Percentiles rank a stretch among this genome's conserved stretches.
phyloP scores from a whole-genome alignment of 2,888 invertebrate species.

The Fabriciana adippe region DNA sequence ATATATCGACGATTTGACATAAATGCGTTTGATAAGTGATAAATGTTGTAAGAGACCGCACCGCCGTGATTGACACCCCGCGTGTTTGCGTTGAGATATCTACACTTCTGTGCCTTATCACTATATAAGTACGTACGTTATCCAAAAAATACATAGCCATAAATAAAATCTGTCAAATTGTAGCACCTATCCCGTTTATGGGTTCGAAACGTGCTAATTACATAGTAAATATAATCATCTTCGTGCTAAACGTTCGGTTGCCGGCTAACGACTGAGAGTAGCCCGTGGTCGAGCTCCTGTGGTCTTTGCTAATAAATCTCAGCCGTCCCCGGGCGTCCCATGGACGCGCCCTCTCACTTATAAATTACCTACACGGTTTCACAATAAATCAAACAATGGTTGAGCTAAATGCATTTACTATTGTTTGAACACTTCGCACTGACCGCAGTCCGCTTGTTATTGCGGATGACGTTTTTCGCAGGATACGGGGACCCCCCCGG shows the following conservation, averaged over 20 bases:
- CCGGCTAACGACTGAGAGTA: slow-evolving; percentile 75
- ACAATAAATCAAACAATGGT: slow-evolving; percentile 77
- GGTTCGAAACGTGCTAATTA: slow-evolving; percentile 74
- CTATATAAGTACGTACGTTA: slow-evolving; percentile 52
- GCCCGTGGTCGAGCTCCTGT: slow-evolving; percentile 65
- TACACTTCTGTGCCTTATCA: slow-evolving; percentile 66
- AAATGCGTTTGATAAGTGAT: slow-evolving; percentile 81
- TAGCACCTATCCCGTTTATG: slow-evolving; percentile 30
- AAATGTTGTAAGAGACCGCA: slow-evolving; percentile 79
- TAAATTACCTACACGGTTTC: slow-evolving; percentile 81
- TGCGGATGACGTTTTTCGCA: slow-evolving; percentile 63
- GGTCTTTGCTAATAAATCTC: slow-evolving; percentile 76
- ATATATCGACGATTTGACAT: slow-evolving; percentile 78
- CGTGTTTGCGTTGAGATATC: slow-evolving; percentile 74
- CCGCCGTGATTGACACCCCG: slow-evolving; percentile 75
- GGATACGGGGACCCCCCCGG: slow-evolving; percentile 70
- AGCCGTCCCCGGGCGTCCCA: slow-evolving; percentile 68
- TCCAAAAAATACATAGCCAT: slow-evolving; percentile 37
- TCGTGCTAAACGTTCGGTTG: slow-evolving; percentile 77
- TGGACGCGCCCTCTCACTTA: slow-evolving; percentile 67
- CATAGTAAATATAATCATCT: slow-evolving; percentile 80
- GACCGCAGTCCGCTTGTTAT: slow-evolving; percentile 44
- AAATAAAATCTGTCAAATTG: slow-evolving; percentile 42
- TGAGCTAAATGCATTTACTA: slow-evolving; percentile 79
- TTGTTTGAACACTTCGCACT: slow-evolving; percentile 73